Conservation (phyloP, 2,888 invertebrate genomes). For the Hypolimnas misippus region DNA sequence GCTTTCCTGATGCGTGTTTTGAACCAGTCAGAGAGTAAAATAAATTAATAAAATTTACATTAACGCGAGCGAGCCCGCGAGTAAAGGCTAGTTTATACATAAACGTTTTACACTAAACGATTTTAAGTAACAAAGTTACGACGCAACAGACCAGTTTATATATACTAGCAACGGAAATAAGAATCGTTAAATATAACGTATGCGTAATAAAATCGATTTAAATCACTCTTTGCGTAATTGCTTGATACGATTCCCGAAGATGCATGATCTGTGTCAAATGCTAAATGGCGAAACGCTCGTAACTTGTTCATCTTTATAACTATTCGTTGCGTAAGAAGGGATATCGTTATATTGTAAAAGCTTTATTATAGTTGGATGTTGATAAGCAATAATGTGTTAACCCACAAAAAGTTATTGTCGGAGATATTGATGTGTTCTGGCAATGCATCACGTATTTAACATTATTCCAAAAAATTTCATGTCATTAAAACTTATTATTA, state of each 20-base stretch:
- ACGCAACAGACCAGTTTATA: constrained; percentile 8
- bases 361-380: too few species aligned
- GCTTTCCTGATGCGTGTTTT: too few species aligned
- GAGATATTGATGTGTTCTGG: too few species aligned
- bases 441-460: too few species aligned
- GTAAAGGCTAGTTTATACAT: background rate
- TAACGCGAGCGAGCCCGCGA: too few species aligned
- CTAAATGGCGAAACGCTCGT: constrained; percentile 10
- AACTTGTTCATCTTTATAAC: constrained; percentile 11
- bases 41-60: too few species aligned
- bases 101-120: background rate
- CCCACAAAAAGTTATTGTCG: too few species aligned
- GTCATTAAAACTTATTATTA: too few species aligned
- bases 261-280: constrained; percentile 17
- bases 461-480: too few species aligned
- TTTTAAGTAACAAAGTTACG: background rate
- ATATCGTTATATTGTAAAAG: too few species aligned
- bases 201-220: constrained; percentile 15
- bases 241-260: constrained; percentile 8
- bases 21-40: too few species aligned
- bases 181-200: constrained; percentile 17
- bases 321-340: constrained; percentile 5
- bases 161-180: constrained; percentile 26
- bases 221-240: constrained; percentile 24
- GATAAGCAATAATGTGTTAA: too few species aligned